phyloP scores from a whole-genome alignment of 2,113 vertebrate genomes.

The Anarhynchus alexandrinus region DNA sequence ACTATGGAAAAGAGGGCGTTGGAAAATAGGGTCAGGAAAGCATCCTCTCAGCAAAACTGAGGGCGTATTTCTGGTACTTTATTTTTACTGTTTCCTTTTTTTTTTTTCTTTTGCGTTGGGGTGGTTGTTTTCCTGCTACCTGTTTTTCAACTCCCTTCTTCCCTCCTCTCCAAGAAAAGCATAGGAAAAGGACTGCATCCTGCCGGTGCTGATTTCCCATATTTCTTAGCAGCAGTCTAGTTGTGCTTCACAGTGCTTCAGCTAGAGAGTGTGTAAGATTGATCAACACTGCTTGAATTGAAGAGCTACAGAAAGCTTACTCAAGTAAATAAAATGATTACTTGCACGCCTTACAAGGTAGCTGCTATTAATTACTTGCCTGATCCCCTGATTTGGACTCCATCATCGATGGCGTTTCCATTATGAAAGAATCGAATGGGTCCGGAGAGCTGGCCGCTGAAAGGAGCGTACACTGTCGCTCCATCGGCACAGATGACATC shows the following conservation, averaged over 20 bases:
- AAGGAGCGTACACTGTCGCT: slow-evolving; percentile 71
- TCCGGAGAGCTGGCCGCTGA: slow-evolving; percentile 69
- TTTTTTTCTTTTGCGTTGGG: neutral
- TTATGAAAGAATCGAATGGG: slow-evolving; percentile 64
- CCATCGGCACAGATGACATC: slow-evolving; percentile 77
- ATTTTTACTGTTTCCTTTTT: neutral
- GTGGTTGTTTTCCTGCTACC: neutral
- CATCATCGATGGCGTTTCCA: slow-evolving; percentile 73
- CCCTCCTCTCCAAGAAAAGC: neutral
- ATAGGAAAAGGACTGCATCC: neutral
- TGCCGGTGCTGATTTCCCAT: neutral
- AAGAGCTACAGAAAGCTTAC: neutral
- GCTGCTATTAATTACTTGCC: slow-evolving; percentile 47
- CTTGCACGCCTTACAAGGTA: accelerated
- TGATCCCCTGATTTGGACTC: slow-evolving; percentile 70
- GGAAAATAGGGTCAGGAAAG: neutral
- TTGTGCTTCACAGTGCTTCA: neutral
- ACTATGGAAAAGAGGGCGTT: neutral
- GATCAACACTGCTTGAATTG: neutral
- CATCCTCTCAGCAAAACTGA: neutral
- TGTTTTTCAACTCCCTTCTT: neutral
- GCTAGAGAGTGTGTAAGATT: neutral
- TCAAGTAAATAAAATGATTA: neutral
- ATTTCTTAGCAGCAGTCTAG: neutral
- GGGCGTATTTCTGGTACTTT: neutral